Evolutionary conservation across 2,888 invertebrate genomes (phyloP).

Genomic region (Ophion ellenae): DNA sequence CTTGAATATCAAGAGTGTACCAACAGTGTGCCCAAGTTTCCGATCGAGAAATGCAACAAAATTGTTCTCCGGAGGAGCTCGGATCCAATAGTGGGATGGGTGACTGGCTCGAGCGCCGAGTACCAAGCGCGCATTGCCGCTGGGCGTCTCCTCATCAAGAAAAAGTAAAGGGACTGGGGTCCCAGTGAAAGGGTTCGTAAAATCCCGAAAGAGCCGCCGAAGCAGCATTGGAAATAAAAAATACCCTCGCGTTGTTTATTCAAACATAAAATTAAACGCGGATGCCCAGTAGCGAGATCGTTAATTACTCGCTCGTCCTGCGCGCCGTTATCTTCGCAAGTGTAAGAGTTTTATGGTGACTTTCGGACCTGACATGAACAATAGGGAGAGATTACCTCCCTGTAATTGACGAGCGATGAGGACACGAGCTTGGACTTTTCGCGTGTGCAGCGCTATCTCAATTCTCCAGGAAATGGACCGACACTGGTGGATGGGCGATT

Average conservation of each 20-base stretch:
- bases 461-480: background rate
- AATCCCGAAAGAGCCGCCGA: too few species aligned
- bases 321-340: slow-evolving; percentile 6
- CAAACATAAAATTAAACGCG: background rate
- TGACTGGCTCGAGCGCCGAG: background rate
- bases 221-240: too few species aligned
- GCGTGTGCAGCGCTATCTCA: background rate
- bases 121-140: background rate
- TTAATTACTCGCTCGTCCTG: slow-evolving; percentile 22
- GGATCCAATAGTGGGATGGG: background rate
- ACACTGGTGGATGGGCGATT: too few species aligned
- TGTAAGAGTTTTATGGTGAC: slow-evolving; percentile 37
- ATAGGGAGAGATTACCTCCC: slow-evolving; percentile 18
- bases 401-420: slow-evolving; percentile 14
- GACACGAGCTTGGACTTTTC: background rate
- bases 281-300: background rate
- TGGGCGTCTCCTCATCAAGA: too few species aligned
- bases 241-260: background rate
- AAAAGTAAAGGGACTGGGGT: too few species aligned
- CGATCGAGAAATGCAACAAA: background rate
- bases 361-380: slow-evolving; percentile 16
- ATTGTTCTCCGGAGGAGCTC: background rate
- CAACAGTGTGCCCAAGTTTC: background rate
- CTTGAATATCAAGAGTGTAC: background rate
- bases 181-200: too few species aligned